A percentile compares a stretch with the other conserved stretches of the same genome.
These are phyloP conservation scores for Malurus splendens DNA, from an alignment of 2,797 vertebrate genomes.

Conservation along the genomic window DNA sequence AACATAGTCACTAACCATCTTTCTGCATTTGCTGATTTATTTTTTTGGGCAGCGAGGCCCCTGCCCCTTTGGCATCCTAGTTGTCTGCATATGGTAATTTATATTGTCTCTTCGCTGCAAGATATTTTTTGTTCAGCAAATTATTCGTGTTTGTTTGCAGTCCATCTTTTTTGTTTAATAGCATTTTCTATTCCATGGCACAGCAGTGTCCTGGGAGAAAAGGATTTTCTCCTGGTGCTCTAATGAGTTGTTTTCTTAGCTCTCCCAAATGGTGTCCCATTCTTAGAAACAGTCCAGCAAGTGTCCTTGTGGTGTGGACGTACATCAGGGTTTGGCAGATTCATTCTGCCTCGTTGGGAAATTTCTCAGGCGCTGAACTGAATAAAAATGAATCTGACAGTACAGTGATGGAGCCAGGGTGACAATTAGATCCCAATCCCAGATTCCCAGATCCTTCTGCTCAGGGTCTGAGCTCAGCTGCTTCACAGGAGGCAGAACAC, in stretches of 20 bases:
- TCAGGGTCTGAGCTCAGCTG: not conserved
- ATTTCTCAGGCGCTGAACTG: not conserved
- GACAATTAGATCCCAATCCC: not conserved
- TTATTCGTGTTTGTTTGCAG: not conserved
- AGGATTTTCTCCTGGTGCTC: slow-evolving; percentile 4
- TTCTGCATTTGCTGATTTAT: not conserved
- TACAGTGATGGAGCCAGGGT: not conserved
- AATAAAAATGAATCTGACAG: not conserved
- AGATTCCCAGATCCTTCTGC: not conserved
- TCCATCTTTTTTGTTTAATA: slow-evolving; percentile 5
- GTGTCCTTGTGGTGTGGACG: not conserved
- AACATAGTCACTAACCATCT: not conserved
- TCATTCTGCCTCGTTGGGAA: not conserved
- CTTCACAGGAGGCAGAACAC: not conserved
- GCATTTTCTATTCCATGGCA: not conserved
- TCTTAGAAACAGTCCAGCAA: not conserved
- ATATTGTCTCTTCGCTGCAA: not conserved
- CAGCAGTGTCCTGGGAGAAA: not conserved
- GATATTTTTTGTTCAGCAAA: slow-evolving; percentile 10
- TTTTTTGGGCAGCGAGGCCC: not conserved
- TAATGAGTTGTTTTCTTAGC: slow-evolving; percentile 14
- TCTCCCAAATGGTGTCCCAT: not conserved
- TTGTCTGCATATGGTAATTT: not conserved
- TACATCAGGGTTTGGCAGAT: not conserved
- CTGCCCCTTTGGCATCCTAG: not conserved